Evolutionary conservation across 2,888 invertebrate genomes (phyloP).

Genomic region (Scrobipalpa atriplicella): DNA sequence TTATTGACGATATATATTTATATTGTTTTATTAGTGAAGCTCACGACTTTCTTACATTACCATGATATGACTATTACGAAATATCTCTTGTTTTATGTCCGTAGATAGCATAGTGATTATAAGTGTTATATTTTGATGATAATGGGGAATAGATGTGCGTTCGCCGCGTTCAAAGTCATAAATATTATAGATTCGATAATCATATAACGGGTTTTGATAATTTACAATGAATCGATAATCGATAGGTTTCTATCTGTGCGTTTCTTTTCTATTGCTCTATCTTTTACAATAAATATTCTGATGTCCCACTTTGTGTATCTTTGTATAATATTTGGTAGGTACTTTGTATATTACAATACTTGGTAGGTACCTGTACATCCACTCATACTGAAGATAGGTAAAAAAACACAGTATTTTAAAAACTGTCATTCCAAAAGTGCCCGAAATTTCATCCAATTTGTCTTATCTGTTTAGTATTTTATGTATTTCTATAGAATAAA

Average conservation of each 20-base stretch:
- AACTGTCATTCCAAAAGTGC: neutral
- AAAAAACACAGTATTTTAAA: neutral
- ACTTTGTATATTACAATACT: no score
- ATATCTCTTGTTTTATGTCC: slow-evolving; percentile 49
- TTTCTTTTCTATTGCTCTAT: slow-evolving; percentile 17
- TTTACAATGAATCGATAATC: slow-evolving; percentile 25
- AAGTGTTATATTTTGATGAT: slow-evolving; percentile 52
- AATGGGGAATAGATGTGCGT: slow-evolving; percentile 45
- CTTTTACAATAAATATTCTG: slow-evolving; percentile 17
- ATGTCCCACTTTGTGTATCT: slow-evolving; percentile 7
- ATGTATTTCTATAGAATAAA: neutral
- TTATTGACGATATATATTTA: slow-evolving; percentile 75
- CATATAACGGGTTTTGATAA: slow-evolving; percentile 24
- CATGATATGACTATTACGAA: slow-evolving; percentile 63
- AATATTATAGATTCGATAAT: slow-evolving; percentile 29
- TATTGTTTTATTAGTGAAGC: slow-evolving; percentile 78
- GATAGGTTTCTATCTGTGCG: slow-evolving; percentile 12
- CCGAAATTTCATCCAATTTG: neutral
- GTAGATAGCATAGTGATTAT: slow-evolving; percentile 44
- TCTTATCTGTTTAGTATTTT: neutral
- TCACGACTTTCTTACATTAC: slow-evolving; percentile 53
- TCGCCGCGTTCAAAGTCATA: slow-evolving; percentile 23
- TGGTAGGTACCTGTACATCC: neutral
- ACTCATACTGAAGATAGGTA: neutral
- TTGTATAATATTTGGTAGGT: neutral